Conservation (phyloP, 2,113 vertebrate genomes). For the Trematocara zebra region DNA sequence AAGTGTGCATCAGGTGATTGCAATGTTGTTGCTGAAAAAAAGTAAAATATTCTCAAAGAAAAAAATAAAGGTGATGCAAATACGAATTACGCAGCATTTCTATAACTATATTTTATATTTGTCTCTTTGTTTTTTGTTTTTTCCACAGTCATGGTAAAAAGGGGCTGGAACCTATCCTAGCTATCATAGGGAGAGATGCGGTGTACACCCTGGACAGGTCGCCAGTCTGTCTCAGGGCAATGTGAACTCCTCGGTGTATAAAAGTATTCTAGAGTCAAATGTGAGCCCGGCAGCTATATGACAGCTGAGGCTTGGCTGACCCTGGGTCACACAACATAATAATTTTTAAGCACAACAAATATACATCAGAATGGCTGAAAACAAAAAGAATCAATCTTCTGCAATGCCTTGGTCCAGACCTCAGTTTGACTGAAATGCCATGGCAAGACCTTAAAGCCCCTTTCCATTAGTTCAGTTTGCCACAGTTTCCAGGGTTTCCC, state of each 20-base stretch:
- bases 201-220: background rate
- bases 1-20: background rate
- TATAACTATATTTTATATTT: background rate
- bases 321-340: background rate
- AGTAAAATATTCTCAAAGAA: background rate
- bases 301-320: background rate
- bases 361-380: background rate
- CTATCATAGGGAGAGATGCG: background rate
- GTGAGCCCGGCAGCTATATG: background rate
- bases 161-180: background rate
- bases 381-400: background rate
- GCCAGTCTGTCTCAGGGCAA: background rate
- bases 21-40: background rate
- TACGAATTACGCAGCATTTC: background rate
- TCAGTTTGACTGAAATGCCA: background rate
- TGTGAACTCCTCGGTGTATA: background rate
- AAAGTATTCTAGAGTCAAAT: background rate
- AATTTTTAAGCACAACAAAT: background rate
- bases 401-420: background rate
- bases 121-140: background rate
- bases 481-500: background rate
- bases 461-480: background rate
- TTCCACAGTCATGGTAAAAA: background rate
- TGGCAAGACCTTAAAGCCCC: background rate
- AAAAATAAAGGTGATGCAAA: background rate